Evolutionary conservation across 2,113 vertebrate genomes (phyloP).

Genomic region (Lipophrys pholis): DNA sequence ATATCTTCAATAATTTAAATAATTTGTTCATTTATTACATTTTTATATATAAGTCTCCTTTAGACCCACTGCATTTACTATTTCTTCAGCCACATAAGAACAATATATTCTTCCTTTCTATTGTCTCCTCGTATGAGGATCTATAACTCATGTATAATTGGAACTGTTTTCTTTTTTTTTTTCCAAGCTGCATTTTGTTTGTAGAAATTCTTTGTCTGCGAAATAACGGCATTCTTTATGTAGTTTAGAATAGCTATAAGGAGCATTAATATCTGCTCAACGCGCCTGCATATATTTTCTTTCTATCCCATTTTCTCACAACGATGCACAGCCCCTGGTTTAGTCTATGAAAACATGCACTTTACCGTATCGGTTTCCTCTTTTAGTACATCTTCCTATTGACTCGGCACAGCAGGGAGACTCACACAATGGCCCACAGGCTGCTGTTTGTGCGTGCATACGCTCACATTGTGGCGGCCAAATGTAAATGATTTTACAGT

Average conservation of each 20-base stretch:
- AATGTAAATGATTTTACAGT: not conserved
- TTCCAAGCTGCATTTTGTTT: constrained; percentile 1
- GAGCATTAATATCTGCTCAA: constrained; percentile 10
- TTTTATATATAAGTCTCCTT: too few relatives aligned
- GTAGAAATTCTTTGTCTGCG: not conserved
- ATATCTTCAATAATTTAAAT: too few relatives aligned
- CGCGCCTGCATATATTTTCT: constrained; percentile 6
- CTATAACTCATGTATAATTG: too few relatives aligned
- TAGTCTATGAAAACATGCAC: constrained; percentile 11
- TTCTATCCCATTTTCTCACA: not conserved
- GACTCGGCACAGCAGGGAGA: constrained; percentile 5
- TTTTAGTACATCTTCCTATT: constrained; percentile 38
- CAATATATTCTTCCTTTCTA: too few relatives aligned
- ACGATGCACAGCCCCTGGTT: not conserved
- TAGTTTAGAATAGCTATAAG: constrained; percentile 8
- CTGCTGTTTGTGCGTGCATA: constrained; percentile 1
- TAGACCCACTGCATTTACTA: too few relatives aligned
- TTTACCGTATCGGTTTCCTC: not conserved
- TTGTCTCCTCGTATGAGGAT: too few relatives aligned
- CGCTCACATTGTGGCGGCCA: not conserved
- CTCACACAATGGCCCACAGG: constrained; percentile 12
- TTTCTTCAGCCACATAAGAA: too few relatives aligned
- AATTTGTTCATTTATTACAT: too few relatives aligned
- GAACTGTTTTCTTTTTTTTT: too few relatives aligned
- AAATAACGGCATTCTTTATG: constrained; percentile 11